These are phyloP conservation scores for Camarhynchus parvulus DNA, from an alignment of 2,113 vertebrate genomes.

Conservation along the genomic window DNA sequence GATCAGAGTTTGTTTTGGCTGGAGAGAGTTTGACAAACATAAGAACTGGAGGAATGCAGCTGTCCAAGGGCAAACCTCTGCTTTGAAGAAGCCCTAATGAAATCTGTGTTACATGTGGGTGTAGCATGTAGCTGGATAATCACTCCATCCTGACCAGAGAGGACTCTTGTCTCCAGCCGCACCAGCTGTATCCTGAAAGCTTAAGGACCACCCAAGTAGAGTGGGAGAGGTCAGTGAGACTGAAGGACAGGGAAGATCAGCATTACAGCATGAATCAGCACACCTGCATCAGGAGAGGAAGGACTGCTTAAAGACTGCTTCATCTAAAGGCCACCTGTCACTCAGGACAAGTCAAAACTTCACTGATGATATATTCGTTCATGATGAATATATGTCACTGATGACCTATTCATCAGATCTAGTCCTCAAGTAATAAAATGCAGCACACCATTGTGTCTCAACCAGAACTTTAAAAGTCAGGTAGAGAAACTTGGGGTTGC, in stretches of 20 bases:
- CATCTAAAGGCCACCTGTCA: neutral
- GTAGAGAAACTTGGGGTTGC: neutral
- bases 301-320: neutral
- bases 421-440: neutral
- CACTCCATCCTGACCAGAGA: neutral
- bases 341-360: neutral
- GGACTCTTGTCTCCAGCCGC: neutral
- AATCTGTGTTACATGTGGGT: neutral
- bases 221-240: neutral
- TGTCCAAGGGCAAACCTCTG: neutral
- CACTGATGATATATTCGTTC: too few relatives aligned
- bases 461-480: neutral
- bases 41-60: neutral
- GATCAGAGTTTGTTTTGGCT: neutral
- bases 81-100: neutral
- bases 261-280: neutral
- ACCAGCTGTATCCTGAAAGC: neutral
- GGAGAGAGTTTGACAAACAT: neutral
- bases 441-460: neutral
- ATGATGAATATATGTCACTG: neutral
- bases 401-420: neutral
- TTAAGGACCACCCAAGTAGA: neutral
- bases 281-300: neutral
- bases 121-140: neutral
- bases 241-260: neutral